These are phyloP conservation scores for Gryllus longicercus DNA, from an alignment of 2,888 invertebrate species.

Conservation along the genomic window DNA sequence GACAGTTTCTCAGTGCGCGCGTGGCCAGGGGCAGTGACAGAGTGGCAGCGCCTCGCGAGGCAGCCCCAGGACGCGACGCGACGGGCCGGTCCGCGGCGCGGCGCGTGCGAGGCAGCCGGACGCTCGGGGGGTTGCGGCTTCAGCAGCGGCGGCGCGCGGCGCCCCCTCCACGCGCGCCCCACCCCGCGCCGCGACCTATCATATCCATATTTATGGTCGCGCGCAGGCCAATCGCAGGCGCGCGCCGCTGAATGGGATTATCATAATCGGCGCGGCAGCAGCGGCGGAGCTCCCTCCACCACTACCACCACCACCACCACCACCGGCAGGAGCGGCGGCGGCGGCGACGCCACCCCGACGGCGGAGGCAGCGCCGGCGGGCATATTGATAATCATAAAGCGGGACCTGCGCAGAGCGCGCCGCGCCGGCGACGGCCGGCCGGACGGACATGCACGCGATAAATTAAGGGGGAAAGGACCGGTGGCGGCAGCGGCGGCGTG, in stretches of 20 bases:
- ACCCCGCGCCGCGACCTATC: constrained; percentile 29
- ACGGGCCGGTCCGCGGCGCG: constrained; percentile 21
- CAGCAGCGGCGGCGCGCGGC: background rate
- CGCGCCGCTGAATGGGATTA: constrained; percentile 34
- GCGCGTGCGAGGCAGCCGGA: background rate
- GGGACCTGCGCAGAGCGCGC: constrained; percentile 34
- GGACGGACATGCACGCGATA: constrained; percentile 35
- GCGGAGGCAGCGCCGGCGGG: constrained; percentile 5
- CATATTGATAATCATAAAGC: constrained; percentile 37
- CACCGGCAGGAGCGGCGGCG: background rate
- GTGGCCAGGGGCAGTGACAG: too few relatives aligned
- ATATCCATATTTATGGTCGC: constrained; percentile 37
- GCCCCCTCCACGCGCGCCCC: constrained; percentile 12
- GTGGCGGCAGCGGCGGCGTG: constrained; percentile 26
- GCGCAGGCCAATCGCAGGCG: constrained; percentile 34
- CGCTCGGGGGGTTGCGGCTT: background rate
- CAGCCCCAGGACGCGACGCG: constrained; percentile 5
- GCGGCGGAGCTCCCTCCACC: constrained; percentile 24
- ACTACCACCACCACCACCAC: background rate
- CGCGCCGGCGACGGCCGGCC: background rate
- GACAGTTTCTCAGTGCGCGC: too few relatives aligned
- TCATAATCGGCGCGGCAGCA: constrained; percentile 32
- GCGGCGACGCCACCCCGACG: background rate
- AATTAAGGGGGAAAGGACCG: constrained; percentile 33
- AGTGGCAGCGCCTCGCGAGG: constrained; percentile 23